A percentile compares a stretch with the other conserved stretches of the same genome.
Conservation (phyloP, 2,888 invertebrate species). For the Acanthococcus lagerstroemiae region DNA sequence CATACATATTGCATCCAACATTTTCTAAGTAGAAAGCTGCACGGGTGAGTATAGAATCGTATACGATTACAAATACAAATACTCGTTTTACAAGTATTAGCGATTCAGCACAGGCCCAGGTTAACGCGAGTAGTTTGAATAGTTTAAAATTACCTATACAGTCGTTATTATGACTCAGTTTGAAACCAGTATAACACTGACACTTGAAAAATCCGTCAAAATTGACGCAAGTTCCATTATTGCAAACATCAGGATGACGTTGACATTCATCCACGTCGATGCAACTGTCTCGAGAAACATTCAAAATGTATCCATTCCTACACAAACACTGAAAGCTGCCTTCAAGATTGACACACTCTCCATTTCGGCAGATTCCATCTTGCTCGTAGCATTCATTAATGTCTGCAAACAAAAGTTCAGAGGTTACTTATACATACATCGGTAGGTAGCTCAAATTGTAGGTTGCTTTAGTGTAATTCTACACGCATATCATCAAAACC, state of each 20-base stretch:
- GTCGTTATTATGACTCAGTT: constrained; percentile 64
- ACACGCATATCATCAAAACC: no score
- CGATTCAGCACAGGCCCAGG: not conserved
- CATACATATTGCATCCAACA: no score
- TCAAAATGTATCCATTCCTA: constrained; percentile 59
- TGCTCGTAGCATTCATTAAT: constrained; percentile 64
- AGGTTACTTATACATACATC: no score
- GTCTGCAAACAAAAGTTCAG: constrained; percentile 43
- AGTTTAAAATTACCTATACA: constrained; percentile 52
- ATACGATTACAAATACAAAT: no score
- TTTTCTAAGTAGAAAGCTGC: no score
- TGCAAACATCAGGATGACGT: constrained; percentile 61
- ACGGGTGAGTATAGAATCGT: no score
- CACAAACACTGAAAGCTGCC: constrained; percentile 72
- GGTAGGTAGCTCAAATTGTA: no score
- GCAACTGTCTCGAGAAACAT: constrained; percentile 54
- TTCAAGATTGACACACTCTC: constrained; percentile 65
- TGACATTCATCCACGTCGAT: constrained; percentile 64
- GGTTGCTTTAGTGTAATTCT: no score
- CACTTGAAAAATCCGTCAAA: constrained; percentile 60
- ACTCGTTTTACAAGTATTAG: no score
- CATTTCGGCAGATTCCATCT: constrained; percentile 59
- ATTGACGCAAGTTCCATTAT: constrained; percentile 67
- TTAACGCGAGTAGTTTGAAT: no score
- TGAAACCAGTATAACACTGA: constrained; percentile 65